Evolutionary conservation across 2,113 vertebrate genomes (phyloP), one percentile per base, ranked within the genome.

Genomic region (Geococcyx californianus): DNA sequence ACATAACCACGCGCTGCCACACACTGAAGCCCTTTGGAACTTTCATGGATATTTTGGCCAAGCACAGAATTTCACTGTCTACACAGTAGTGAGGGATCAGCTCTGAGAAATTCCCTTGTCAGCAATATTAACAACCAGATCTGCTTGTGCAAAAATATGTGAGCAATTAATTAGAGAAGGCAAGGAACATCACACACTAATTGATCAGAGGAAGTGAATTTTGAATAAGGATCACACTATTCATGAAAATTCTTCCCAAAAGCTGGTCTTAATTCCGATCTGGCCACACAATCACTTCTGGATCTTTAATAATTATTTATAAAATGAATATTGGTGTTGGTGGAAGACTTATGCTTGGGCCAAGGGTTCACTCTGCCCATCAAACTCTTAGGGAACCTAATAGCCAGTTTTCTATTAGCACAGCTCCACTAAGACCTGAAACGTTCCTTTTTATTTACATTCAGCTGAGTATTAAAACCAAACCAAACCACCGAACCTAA

Each of bases 111-210:
- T 11, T 26, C 78, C 45, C 68, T 72, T 68, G 38, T 78, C 84
- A 89, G 77, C 89, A 84, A 7, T 24, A 94, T 93, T 77, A 94
- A 84, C 70, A 82, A 59, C 20, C 33, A 34, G n/a, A 58, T 36
- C 54, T 34, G 72, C 72, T 78, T 3, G 7, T 16, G 62, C 14
- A 75, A 70, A 78, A 90, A 68, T 21, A 31, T 5, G 33, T 28
- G 79, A 49, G 62, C 4, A 0, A 38, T 85, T 52, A 18, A 17
- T 45, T 40, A 44, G 81, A 84, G 69, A 36, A 62, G 55, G 67
- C 33, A 14, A 74, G 13, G 87, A 51, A 70, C 3, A 1, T 33
- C 64, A 36, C 0, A 0, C 72, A 14, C 26, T n/a, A 80, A 72
- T 56, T 2, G 0, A 29, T 3, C 4, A 3, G 66, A 34, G 77